phyloP scores from a whole-genome alignment of 2,888 invertebrate genomes.

The Volucella inanis region DNA sequence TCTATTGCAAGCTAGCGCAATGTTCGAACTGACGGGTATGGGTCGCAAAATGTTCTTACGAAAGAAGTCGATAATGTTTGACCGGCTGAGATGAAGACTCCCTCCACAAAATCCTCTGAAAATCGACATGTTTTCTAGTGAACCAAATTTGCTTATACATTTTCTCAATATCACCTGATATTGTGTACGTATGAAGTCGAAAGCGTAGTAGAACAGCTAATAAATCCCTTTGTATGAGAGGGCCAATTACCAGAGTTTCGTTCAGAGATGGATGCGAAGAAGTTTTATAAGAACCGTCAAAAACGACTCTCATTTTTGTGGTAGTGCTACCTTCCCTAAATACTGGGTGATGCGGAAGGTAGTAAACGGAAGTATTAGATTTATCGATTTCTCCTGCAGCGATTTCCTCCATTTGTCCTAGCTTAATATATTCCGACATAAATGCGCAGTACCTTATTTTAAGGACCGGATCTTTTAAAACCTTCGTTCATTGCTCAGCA shows the following conservation, averaged over 20 bases:
- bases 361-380: no score
- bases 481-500: not conserved
- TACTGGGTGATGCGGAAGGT: no score
- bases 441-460: not conserved
- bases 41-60: not conserved
- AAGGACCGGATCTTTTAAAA: not conserved
- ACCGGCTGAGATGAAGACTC: not conserved
- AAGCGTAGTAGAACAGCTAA: not conserved
- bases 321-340: no score
- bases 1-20: not conserved
- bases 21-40: not conserved
- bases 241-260: no score
- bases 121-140: not conserved
- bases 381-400: no score
- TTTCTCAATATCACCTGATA: constrained; percentile 1
- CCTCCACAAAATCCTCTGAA: not conserved
- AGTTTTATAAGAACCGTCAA: no score
- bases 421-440: not conserved
- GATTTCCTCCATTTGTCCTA: not conserved
- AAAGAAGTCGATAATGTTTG: not conserved
- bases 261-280: no score
- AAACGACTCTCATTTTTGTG: no score
- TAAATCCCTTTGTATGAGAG: no score
- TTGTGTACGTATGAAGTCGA: not conserved
- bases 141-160: constrained; percentile 8